phyloP scores from a whole-genome alignment of 2,113 vertebrate genomes.

The Lampris incognitus region DNA sequence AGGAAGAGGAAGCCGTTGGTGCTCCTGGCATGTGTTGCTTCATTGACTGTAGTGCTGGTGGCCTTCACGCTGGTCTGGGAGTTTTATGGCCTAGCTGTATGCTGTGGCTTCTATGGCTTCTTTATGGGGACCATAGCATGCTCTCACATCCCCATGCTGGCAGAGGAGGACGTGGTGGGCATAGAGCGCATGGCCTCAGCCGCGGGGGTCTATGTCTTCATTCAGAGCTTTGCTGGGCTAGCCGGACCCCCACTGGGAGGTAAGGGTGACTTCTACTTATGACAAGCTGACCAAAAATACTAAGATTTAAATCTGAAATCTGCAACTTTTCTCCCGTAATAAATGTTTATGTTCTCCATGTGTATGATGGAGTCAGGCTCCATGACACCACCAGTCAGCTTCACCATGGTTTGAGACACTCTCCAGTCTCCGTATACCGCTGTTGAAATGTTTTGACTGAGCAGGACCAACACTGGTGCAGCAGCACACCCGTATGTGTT shows the following conservation, averaged over 20 bases:
- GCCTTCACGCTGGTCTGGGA: constrained; percentile 88
- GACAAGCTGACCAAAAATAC: too few relatives aligned
- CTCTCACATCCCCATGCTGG: constrained; percentile 94
- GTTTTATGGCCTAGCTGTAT: constrained; percentile 90
- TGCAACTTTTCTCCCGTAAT: too few relatives aligned
- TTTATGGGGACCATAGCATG: constrained; percentile 90
- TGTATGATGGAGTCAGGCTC: too few relatives aligned
- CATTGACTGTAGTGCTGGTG: constrained; percentile 85
- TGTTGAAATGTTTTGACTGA: too few relatives aligned
- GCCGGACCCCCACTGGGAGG: constrained; percentile 96
- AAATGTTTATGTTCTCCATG: too few relatives aligned
- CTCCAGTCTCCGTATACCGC: too few relatives aligned
- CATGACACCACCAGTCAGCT: too few relatives aligned
- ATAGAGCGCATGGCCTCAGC: constrained; percentile 93
- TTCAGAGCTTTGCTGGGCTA: constrained; percentile 94
- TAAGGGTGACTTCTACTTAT: constrained; percentile 61
- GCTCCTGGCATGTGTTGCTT: constrained; percentile 86
- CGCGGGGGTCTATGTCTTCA: constrained; percentile 94
- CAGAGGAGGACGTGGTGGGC: constrained; percentile 93
- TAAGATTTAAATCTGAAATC: too few relatives aligned
- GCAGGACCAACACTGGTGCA: too few relatives aligned
- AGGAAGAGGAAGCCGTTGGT: constrained; percentile 90
- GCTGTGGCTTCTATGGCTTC: constrained; percentile 90
- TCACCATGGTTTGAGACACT: too few relatives aligned
- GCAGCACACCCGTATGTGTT: too few relatives aligned